phyloP scores from a whole-genome alignment of 2,797 vertebrate species.

The Sebastes elongatus region DNA sequence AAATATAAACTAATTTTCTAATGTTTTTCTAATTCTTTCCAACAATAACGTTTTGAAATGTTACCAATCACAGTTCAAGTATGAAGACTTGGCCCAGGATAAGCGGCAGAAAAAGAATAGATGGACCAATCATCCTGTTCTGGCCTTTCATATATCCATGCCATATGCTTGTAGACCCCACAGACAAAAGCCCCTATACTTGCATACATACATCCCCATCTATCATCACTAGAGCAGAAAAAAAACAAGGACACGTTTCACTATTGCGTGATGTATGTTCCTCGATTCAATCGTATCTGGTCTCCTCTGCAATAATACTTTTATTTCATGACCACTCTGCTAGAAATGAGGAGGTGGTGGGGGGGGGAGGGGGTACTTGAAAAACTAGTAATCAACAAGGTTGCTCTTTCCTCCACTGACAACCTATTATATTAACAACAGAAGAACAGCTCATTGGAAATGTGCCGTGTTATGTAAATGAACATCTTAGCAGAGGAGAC shows the following conservation, averaged over 20 bases:
- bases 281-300: slow-evolving; percentile 4
- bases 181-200: not conserved
- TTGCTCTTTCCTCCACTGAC: slow-evolving; percentile 9
- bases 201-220: not conserved
- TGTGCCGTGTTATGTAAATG: not conserved
- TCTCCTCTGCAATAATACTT: slow-evolving; percentile 11
- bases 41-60: not conserved
- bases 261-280: not conserved
- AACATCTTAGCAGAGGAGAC: not conserved
- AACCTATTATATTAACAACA: slow-evolving; percentile 25
- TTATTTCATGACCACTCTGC: slow-evolving; percentile 17
- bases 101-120: not conserved
- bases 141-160: not conserved
- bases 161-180: not conserved
- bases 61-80: not conserved
- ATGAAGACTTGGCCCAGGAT: not conserved
- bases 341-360: not conserved
- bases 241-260: slow-evolving; percentile 24
- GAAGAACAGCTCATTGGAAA: not conserved
- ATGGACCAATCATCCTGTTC: not conserved
- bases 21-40: not conserved
- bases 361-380: not conserved
- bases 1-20: not conserved
- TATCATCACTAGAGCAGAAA: slow-evolving; percentile 2
- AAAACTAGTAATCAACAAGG: slow-evolving; percentile 38